phyloP scores from a whole-genome alignment of 2,888 invertebrate species.

The Drosophila dives region DNA sequence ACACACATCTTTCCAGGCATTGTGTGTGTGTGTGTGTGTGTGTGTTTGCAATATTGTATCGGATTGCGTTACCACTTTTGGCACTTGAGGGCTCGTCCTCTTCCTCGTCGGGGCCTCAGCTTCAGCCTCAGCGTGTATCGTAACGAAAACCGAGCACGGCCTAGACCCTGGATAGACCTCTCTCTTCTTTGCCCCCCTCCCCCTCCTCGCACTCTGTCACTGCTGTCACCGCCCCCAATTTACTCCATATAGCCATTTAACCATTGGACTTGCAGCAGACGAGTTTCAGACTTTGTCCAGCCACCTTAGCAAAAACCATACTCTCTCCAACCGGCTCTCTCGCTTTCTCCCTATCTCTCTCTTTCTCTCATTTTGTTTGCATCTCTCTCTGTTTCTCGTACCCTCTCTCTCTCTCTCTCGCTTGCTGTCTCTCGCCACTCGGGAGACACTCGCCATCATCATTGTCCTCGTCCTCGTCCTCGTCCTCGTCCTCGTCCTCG shows the following conservation, averaged over 20 bases:
- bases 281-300: constrained; percentile 19
- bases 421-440: not conserved
- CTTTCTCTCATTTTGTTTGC: not conserved
- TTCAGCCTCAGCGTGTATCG: constrained; percentile 31
- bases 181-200: not conserved
- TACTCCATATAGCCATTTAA: not conserved
- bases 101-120: constrained; percentile 48
- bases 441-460: constrained; percentile 1
- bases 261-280: constrained; percentile 18
- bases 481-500: constrained; percentile 7
- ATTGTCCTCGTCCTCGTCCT: constrained; percentile 13
- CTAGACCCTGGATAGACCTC: constrained; percentile 33
- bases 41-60: constrained; percentile 55
- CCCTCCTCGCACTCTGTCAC: too few relatives aligned
- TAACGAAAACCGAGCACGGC: constrained; percentile 7
- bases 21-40: constrained; percentile 2
- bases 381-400: not conserved
- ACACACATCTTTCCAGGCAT: constrained; percentile 26
- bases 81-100: constrained; percentile 58
- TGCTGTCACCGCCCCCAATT: not conserved
- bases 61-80: constrained; percentile 52
- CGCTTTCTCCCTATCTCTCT: too few relatives aligned
- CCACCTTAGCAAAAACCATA: constrained; percentile 14
- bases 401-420: not conserved
- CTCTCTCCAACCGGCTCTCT: constrained; percentile 1